Evolutionary conservation across 1,140 invertebrate species (phyloP), one percentile per base, ranked within the genome.

Genomic region (Aphelenchoides fujianensis): DNA sequence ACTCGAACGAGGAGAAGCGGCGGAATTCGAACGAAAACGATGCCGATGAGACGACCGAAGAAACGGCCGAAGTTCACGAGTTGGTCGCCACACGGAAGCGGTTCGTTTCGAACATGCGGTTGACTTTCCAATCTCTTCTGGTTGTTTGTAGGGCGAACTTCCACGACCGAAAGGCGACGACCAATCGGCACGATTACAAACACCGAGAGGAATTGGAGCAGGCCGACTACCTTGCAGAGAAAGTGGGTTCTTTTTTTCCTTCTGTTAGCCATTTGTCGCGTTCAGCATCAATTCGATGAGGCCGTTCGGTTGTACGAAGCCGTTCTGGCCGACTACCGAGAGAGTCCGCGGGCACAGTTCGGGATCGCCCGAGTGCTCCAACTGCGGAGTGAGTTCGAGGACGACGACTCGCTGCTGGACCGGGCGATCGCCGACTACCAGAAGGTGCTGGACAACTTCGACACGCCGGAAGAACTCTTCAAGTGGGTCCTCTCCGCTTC

Each of bases 391-490:
- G 80, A 81, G n/a, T 75, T 90, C 76, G 90, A 91, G 0, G 90
- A 91, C 57, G 92, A 90, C 83, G 92, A 92, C 82, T 77, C 85
- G 2, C 77, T 90, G 19, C 86, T 93, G 9, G 87, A 89, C 70
- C 84, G 89, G 73, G 88, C 90, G 32, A 91, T 93, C 19, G 35
- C 32, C 66, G 86, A 87, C 16, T 92, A 91, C 82, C 80, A 86
- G 61, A 78, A 82, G 35, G 85, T 90, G 23, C 79, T 92, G 52
- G 85, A 88, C 30, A 84, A 89, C 9, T 86, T 87, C 3, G 80
- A 86, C 72, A 88, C 89, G 66, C 89, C 90, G 37, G 87, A 90
- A 72, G 80, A 83, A 0, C 85, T 93, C 12, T 71, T 83, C 23
- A 82, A 68, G 81, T 83, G n/a, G n/a, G n/a, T n/a, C n/a, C n/a